A percentile compares a stretch with the other conserved stretches of the same genome.
phyloP scores from a whole-genome alignment of 2,888 invertebrate genomes.

The Mellilla xanthometata region DNA sequence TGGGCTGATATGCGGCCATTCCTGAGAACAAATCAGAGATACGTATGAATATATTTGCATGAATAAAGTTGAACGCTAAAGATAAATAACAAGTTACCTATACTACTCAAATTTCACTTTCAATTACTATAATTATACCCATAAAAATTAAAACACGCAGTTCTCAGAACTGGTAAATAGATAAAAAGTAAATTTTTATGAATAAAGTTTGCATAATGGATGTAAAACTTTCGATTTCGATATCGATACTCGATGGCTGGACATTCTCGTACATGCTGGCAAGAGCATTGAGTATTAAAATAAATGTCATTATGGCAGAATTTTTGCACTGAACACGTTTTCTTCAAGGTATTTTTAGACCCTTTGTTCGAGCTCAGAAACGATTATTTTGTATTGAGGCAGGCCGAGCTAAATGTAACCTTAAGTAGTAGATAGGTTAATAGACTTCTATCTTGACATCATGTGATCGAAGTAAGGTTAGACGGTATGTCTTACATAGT shows the following conservation, averaged over 20 bases:
- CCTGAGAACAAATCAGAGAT: too few relatives aligned
- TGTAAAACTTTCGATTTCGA: constrained; percentile 12
- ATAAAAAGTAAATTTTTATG: neutral
- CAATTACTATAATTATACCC: too few relatives aligned
- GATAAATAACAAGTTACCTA: too few relatives aligned
- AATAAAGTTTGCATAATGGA: neutral
- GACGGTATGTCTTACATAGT: constrained; percentile 12
- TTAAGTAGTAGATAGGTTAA: constrained; percentile 46
- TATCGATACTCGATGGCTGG: constrained; percentile 2
- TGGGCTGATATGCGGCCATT: constrained; percentile 78
- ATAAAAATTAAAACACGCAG: too few relatives aligned
- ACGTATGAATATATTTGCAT: too few relatives aligned
- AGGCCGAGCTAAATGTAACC: constrained; percentile 25
- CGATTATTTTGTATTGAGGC: constrained; percentile 35
- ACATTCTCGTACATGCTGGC: too few relatives aligned
- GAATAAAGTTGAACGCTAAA: too few relatives aligned
- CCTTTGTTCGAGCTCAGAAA: constrained; percentile 13
- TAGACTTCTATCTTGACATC: constrained; percentile 44
- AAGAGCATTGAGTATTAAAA: constrained; percentile 3
- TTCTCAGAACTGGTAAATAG: too few relatives aligned
- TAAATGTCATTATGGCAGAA: neutral
- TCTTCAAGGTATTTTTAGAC: neutral
- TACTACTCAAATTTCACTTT: too few relatives aligned
- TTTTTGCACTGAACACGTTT: constrained; percentile 3
- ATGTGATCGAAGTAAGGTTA: constrained; percentile 35